phyloP scores from a whole-genome alignment of 2,797 vertebrate species.

The Urophycis tenuis region DNA sequence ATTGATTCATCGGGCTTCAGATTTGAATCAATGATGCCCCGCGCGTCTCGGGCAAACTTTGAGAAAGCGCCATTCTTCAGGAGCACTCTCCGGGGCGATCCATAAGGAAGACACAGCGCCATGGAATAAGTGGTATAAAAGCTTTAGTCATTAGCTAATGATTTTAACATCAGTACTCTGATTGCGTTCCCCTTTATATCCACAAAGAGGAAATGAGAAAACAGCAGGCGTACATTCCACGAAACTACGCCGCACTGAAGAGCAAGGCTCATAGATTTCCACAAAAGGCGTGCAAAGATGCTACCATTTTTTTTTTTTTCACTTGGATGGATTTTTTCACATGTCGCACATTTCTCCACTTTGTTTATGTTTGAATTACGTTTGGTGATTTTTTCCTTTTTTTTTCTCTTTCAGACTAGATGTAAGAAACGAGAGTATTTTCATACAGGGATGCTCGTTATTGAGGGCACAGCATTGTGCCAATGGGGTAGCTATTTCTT shows the following conservation, averaged over 20 bases:
- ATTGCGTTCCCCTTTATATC: conserved; percentile 54
- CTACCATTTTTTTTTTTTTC: conserved; percentile 24
- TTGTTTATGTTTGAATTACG: neutral
- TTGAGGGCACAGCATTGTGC: conserved; percentile 65
- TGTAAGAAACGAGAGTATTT: conserved; percentile 44
- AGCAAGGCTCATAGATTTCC: conserved; percentile 10
- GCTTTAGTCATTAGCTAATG: conserved; percentile 65
- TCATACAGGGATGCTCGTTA: conserved; percentile 60
- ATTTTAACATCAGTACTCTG: conserved; percentile 61
- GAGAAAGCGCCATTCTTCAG: conserved; percentile 26
- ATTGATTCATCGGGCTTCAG: conserved; percentile 26
- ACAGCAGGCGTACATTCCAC: conserved; percentile 60
- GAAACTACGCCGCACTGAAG: conserved; percentile 21
- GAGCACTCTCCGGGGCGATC: conserved; percentile 31
- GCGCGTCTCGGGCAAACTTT: conserved; percentile 36
- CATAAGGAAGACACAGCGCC: conserved; percentile 44
- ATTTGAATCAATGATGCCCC: conserved; percentile 27
- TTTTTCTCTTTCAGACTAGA: neutral
- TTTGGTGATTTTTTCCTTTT: neutral
- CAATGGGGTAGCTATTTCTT: conserved; percentile 69
- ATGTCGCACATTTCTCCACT: neutral
- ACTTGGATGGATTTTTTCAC: neutral
- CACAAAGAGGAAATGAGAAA: conserved; percentile 61
- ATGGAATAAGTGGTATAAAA: conserved; percentile 53
- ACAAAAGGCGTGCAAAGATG: conserved; percentile 30